Evolutionary conservation across 2,797 vertebrate genomes (phyloP).

Genomic region (Bothrops alternatus): DNA sequence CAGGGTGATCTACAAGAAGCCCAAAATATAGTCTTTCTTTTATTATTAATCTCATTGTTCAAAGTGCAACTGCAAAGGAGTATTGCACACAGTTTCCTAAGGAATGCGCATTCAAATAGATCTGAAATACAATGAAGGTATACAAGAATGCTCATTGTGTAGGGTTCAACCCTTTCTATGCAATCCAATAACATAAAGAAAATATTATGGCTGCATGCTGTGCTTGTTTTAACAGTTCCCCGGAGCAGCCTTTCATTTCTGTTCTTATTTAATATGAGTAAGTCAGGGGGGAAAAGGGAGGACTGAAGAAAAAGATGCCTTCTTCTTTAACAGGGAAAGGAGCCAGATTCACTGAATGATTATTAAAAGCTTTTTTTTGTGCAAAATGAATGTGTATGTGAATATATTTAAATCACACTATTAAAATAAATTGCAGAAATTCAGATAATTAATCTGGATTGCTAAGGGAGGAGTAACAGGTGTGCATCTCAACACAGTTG

Average conservation of each 20-base stretch:
- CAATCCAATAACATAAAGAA: background rate
- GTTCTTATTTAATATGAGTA: background rate
- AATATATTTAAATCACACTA: background rate
- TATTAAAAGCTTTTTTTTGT: background rate
- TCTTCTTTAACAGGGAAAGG: background rate
- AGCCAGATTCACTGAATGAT: background rate
- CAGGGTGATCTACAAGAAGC: background rate
- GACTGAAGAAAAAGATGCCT: background rate
- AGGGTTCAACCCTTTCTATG: background rate
- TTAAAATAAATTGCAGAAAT: background rate
- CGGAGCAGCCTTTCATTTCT: background rate
- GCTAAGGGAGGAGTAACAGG: background rate
- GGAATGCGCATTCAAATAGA: background rate
- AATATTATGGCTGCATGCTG: background rate
- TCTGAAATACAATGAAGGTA: background rate
- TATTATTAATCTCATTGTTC: background rate
- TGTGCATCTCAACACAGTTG: background rate
- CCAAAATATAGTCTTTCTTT: background rate
- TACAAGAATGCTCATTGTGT: background rate
- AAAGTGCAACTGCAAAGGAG: background rate
- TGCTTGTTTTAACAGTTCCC: background rate
- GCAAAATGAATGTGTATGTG: background rate
- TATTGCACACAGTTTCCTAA: background rate
- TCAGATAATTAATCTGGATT: background rate
- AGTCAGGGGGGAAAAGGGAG: background rate